Base-by-base conservation (phyloP, 1,140 invertebrate genomes). In the Varroa destructor region DNA sequence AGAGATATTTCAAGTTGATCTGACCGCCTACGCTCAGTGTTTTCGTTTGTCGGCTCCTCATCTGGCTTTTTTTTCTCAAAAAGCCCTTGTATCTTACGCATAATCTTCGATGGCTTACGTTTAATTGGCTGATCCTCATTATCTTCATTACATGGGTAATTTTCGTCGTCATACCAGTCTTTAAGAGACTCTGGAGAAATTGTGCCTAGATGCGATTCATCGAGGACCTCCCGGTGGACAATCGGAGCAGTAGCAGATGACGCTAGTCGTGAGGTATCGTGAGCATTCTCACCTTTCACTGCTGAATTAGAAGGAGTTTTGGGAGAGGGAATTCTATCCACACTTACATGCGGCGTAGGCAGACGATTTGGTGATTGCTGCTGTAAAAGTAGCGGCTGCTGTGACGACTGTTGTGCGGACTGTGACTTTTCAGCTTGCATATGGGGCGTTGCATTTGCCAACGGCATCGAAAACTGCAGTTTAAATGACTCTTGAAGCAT, bases 11-110 rank as follows among this genome's bases (percentile, higher is more conserved):
- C 61, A 12, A 67, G 61, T 46, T 67, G 61, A 67, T 67, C 61
- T 12, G 61, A 67, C 37, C 61, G 14, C 40, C 46, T n/a, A 37
- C 61, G 61, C 37, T 67, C 61, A 37, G 37, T 40, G 2, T 12
- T 40, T 51, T 5, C 4, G 61, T 8, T n/a, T 12, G 61, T 14
- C 61, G 37, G 61, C 40, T 12, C 14, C 36, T 67, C 61, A 10
- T 67, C 61, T 2, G 10, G 10, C 46, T 67, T 67, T 37, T 67
- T 67, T 5, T 67, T 67, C 37, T 67, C 61, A 37, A 67, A 67
- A 37, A 67, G 61, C 8, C 61, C 61, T 67, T 67, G 40, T 25
- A 67, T 67, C 8, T 67, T 67, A 37, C 61, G 61, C 40, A 67
- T 67, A 3, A 67, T 67, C 40, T 67, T 67, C 61, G 61, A 67